Evolutionary conservation across 2,113 vertebrate genomes (phyloP).

Genomic region (Coracopsis vasa): DNA sequence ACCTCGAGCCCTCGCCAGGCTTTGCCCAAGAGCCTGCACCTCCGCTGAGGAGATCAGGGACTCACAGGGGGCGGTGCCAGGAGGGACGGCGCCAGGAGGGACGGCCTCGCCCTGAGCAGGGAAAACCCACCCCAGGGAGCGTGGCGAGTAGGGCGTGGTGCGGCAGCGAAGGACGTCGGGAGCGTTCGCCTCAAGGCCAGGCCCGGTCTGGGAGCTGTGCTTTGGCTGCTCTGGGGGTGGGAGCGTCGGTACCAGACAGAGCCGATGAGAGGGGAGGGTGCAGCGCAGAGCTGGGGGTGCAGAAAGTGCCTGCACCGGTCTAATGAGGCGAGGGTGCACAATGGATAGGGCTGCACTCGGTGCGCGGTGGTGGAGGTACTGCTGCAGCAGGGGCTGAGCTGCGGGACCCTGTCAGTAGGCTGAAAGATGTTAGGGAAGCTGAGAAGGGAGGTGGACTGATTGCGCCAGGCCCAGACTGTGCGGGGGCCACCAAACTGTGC

Average conservation of each 20-base stretch:
- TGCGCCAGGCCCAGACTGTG: neutral
- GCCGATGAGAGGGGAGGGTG: neutral
- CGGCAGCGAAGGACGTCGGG: no score
- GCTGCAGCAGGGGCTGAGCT: neutral
- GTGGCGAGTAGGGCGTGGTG: no score
- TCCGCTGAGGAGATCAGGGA: no score
- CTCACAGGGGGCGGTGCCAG: neutral
- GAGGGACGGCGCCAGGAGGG: neutral
- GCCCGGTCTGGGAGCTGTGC: neutral
- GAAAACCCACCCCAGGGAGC: neutral
- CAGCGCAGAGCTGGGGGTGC: neutral
- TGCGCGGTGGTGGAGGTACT: neutral
- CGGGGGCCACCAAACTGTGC: neutral
- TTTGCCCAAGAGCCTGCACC: no score
- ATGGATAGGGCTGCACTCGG: no score
- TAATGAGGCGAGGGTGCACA: neutral
- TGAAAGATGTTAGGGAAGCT: neutral
- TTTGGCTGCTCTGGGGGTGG: neutral
- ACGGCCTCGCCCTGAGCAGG: neutral
- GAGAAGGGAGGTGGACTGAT: neutral
- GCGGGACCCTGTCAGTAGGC: no score
- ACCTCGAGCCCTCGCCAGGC: accelerated
- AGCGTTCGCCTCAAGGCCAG: no score
- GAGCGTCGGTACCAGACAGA: neutral
- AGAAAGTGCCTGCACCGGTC: neutral